Evolutionary conservation across 2,113 vertebrate species (phyloP).

Genomic region (Coturnix japonica): DNA sequence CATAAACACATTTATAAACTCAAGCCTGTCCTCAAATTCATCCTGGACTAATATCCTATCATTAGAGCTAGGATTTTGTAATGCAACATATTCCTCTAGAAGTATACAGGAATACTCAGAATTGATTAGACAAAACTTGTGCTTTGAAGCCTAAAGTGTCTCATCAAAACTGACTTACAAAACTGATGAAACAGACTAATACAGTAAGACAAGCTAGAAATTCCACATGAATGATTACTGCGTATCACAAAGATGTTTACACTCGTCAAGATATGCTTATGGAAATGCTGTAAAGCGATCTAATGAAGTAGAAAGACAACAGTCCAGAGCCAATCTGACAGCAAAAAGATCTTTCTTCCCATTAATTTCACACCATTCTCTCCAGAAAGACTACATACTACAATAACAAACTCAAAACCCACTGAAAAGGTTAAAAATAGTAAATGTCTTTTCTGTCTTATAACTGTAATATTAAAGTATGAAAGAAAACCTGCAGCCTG

Average conservation of each 20-base stretch:
- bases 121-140: neutral
- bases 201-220: neutral
- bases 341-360: neutral
- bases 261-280: neutral
- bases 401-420: neutral
- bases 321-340: neutral
- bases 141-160: neutral
- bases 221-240: neutral
- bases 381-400: neutral
- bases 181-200: neutral
- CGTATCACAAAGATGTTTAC: neutral
- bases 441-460: neutral
- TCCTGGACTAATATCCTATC: neutral
- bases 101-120: neutral
- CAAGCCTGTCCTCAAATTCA: neutral
- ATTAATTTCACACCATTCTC: neutral
- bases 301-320: neutral
- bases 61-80: neutral
- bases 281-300: neutral
- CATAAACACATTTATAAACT: constrained; percentile 54
- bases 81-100: neutral
- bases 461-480: neutral
- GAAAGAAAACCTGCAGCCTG: neutral
- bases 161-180: neutral
- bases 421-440: neutral